Base-by-base conservation (phyloP, 2,113 vertebrate genomes). In the Silurus meridionalis region DNA sequence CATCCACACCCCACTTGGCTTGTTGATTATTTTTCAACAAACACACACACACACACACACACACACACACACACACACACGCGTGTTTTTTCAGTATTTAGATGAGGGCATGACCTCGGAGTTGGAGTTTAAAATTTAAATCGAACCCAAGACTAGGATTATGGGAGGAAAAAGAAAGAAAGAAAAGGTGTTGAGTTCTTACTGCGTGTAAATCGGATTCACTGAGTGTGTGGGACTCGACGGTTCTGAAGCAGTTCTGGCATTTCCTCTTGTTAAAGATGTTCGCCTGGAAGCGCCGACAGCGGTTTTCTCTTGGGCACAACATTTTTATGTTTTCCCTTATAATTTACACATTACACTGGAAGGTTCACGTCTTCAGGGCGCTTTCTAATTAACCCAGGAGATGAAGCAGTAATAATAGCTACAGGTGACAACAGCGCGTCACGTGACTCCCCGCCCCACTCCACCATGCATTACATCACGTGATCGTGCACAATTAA, bases 231-330 rank as follows among this genome's bases (percentile, higher is more conserved):
- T 88, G 87, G 2, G 87, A 88, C 57, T 86, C 74, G 14, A 80
- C 15, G 10, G 84, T 3, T 57, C 85, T 80, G 71, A 88, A 88
- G 81, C 84, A 88, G 74, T 86, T 88, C 66, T 88, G 84, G 61
- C 87, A 88, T 80, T 86, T 86, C 58, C 80, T 85, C 82, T 83
- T 88, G 53, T 88, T 86, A 55, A 88, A 88, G 7, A 88, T 86
- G 28, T 88, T 88, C 8, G 87, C 80, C 69, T 88, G 74, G 53
- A 88, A 88, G 19, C 87, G 80, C 17, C 28, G 87, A 48, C 87
- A 88, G 48, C 57, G 87, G 60, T 88, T 88, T 78, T 86, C 81
- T 52, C 15, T 50, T 48, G 74, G 28, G 13, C 25, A 2, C 37
- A 86, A 72, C 84, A 88, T 86, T 37, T 37, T 37, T 37, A 37